Evolutionary conservation across 2,888 invertebrate genomes (phyloP), one percentile per base, ranked within the genome.

Genomic region (Bursaphelenchus okinawaensis): DNA sequence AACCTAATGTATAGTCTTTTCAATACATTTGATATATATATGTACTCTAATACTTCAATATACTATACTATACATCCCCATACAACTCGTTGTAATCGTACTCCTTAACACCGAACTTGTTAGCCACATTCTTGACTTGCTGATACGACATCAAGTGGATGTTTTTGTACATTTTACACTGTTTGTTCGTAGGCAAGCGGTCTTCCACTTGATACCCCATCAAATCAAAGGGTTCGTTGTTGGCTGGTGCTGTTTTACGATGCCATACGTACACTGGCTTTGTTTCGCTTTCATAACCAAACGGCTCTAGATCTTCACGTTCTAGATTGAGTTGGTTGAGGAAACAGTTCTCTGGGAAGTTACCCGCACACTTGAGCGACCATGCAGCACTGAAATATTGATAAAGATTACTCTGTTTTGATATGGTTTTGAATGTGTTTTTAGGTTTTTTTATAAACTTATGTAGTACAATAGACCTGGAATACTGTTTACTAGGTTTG

Each of bases 341-440:
- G 61, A 72, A 72, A 52, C 72, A 72, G 3, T 66, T 52, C 58
- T 72, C 72, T 9, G 72, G 72, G 0, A 65, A 67, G 51, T 55
- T 50, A 28, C 68, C 68, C 31, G 62, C 60, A 55, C 72, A 72
- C 16, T 51, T 12, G 24, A 62, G 63, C 24, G 55, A 55, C 62
- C 70, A 72, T 7, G 59, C 52, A 16, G 72, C 70, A 52, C 72
- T 72, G 56, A 56, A 66, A 12, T 62, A n/a, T n/a, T n/a, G n/a
- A n/a, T n/a, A n/a, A n/a, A n/a, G n/a, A n/a, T n/a, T n/a, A n/a
- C n/a, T n/a, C n/a, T n/a, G n/a, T n/a, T n/a, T n/a, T n/a, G n/a
- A n/a, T n/a, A n/a, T n/a, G n/a, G n/a, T n/a, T n/a, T n/a, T n/a
- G n/a, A n/a, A n/a, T n/a, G n/a, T n/a, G n/a, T n/a, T n/a, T n/a